These are phyloP conservation scores for Drosophila bipectinata DNA, from an alignment of 1,140 invertebrate species.

Conservation along the genomic window DNA sequence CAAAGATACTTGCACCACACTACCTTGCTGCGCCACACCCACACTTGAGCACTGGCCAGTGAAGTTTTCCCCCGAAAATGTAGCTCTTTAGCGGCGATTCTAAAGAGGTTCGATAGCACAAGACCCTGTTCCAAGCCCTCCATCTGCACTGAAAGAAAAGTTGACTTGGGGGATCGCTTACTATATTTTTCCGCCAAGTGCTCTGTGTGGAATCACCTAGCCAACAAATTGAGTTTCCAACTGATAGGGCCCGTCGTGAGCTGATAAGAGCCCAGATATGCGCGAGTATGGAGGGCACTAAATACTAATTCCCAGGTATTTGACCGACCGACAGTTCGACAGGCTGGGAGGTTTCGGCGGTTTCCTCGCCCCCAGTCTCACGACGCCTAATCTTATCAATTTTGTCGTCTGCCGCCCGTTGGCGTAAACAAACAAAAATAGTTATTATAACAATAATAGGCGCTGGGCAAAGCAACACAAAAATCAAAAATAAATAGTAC, in stretches of 20 bases:
- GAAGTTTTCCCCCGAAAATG: conserved; percentile 35
- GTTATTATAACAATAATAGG: conserved; percentile 57
- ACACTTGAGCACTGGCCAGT: neutral
- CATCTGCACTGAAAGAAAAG: conserved; percentile 10
- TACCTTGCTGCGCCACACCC: conserved; percentile 15
- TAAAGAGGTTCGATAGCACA: conserved; percentile 8
- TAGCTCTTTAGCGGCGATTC: conserved; percentile 1
- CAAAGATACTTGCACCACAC: conserved; percentile 5
- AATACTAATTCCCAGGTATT: conserved; percentile 56
- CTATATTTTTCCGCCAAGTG: neutral
- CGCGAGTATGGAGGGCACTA: conserved; percentile 25
- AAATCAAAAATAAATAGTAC: conserved; percentile 39
- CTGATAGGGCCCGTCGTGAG: conserved; percentile 21
- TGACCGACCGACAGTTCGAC: conserved; percentile 45
- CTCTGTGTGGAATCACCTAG: conserved; percentile 33
- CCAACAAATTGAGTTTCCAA: conserved; percentile 38
- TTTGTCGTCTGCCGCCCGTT: conserved; percentile 42
- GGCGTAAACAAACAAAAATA: conserved; percentile 75
- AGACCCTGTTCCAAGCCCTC: conserved; percentile 26
- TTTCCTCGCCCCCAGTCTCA: conserved; percentile 1
- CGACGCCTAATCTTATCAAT: conserved; percentile 63
- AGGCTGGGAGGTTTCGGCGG: conserved; percentile 34
- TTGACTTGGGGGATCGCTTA: too few species aligned
- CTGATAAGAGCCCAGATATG: conserved; percentile 42
- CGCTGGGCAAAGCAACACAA: conserved; percentile 32